Evolutionary conservation across 2,888 invertebrate species (phyloP), one percentile per base, ranked within the genome.

Genomic region (Myathropa florea): DNA sequence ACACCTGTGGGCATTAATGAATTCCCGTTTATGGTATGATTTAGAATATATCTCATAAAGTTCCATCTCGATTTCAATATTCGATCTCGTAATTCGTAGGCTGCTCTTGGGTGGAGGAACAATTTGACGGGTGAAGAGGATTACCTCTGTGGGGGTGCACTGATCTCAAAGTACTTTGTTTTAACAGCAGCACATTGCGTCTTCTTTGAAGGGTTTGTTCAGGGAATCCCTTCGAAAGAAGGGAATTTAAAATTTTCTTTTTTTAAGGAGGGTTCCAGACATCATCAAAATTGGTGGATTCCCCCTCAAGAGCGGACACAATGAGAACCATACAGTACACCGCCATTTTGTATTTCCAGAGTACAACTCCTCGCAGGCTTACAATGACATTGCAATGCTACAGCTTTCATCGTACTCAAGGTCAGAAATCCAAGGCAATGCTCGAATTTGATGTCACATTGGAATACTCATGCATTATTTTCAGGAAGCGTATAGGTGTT

Each of bases 101-200:
- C 78, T 30, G 82, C 86, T 26, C 77, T 86, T 18, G 73, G 86
- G 30, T 82, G 82, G 85, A 39, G 46, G 18, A 78, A 78, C 59
- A 33, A 59, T 7, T 65, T 59, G 21, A 65, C 64, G 3, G 73
- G 53, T 33, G 77, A 73, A 39, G 28, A 70, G 12, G 81, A 85
- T 0, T 85, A 33, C 60, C 73, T 77, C 18, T 81, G 85, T 14
- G 85, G 85, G 21, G 85, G 85, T 21, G 77, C 81, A 77, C 28
- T 85, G 24, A 78, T 85, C 6, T 12, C 76, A 4, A 59, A 46
- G 4, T 72, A 24, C 21, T 86, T 86, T 18, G 85, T 82, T 14
- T 73, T 82, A n/a, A 86, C 85, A 1, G 85, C 82, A 4, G 85
- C 85, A 0, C 82, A 86, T 65, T 86, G 85, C 39, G 28, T 86